Evolutionary conservation across 2,113 vertebrate genomes (phyloP).

Genomic region (Phyllostomus discolor): DNA sequence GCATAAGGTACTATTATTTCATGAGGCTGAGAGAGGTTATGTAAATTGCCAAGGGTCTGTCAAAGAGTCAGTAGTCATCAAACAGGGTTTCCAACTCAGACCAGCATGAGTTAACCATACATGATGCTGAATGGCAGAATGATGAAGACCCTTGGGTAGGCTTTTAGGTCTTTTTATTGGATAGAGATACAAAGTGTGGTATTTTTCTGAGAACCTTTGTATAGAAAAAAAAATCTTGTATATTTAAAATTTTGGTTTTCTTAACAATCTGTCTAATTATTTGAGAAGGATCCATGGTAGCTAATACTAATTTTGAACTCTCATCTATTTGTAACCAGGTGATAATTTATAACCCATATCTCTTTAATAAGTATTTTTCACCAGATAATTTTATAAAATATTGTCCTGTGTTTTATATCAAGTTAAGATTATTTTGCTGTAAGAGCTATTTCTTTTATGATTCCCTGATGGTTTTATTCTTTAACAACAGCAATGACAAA

Average conservation of each 20-base stretch:
- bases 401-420: background rate
- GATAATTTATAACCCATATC: background rate
- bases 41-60: background rate
- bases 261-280: background rate
- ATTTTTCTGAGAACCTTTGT: background rate
- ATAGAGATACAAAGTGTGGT: background rate
- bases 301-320: background rate
- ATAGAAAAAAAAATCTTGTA: background rate
- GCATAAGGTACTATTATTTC: background rate
- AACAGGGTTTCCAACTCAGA: background rate
- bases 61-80: conserved; percentile 34
- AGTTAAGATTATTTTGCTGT: background rate
- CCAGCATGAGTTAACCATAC: background rate
- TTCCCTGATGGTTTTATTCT: background rate
- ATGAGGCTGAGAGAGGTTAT: conserved; percentile 18
- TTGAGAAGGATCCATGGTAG: background rate
- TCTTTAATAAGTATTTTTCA: background rate
- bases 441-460: background rate
- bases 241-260: background rate
- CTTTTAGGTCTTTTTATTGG: conserved; percentile 9
- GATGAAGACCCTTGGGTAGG: background rate
- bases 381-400: background rate
- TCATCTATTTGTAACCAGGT: background rate
- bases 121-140: background rate
- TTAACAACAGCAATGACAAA: background rate